phyloP scores from a whole-genome alignment of 2,113 vertebrate genomes.

The Cyanoderma ruficeps region DNA sequence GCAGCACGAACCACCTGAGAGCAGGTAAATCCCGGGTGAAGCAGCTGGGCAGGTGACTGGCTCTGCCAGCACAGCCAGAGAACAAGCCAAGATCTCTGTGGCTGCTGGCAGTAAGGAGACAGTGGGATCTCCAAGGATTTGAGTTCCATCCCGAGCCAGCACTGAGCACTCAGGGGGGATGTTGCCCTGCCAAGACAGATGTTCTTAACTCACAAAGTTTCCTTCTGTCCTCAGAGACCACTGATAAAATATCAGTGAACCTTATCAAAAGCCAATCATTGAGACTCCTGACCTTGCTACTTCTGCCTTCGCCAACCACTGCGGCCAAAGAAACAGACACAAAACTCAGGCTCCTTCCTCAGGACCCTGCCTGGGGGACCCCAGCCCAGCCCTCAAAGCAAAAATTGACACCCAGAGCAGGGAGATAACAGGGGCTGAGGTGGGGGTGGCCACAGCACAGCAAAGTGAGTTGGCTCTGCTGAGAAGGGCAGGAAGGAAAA shows the following conservation, averaged over 20 bases:
- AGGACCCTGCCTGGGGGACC: neutral
- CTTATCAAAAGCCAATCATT: neutral
- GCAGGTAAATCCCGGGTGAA: neutral
- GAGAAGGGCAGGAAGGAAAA: conserved; percentile 53
- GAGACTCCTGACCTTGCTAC: neutral
- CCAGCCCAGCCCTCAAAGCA: neutral
- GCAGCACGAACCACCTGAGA: neutral
- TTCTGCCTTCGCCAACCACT: neutral
- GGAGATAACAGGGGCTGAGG: neutral
- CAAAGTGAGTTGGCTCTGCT: neutral
- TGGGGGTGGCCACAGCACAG: accelerated
- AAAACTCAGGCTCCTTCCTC: accelerated
- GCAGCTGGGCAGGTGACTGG: neutral
- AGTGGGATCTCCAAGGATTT: neutral
- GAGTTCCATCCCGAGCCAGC: accelerated
- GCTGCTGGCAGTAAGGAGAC: neutral
- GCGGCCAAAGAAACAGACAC: accelerated
- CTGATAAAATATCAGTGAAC: neutral
- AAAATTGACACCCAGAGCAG: neutral
- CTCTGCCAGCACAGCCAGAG: neutral
- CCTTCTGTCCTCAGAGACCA: neutral
- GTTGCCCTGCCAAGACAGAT: neutral
- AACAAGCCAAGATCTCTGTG: neutral
- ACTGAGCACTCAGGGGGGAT: accelerated
- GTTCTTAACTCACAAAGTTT: neutral